A percentile compares a stretch with the other conserved stretches of the same genome.
Evolutionary conservation across 92 coral and sea anemone species (phyloP).

Genomic region (Ricordea florida): DNA sequence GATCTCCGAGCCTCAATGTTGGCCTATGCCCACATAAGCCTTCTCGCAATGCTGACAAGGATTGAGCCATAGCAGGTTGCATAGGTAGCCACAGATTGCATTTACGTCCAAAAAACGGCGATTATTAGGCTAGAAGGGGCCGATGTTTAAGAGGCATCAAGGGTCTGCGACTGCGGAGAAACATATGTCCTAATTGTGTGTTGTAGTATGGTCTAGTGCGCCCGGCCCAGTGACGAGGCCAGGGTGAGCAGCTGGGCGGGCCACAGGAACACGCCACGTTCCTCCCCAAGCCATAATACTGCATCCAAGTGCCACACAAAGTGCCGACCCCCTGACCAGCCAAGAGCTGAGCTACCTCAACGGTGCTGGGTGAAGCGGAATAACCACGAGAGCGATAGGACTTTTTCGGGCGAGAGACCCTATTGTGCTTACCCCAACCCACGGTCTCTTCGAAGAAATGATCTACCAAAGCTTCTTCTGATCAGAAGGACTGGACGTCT

Average conservation of each 20-base stretch:
- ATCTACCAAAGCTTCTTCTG: background rate
- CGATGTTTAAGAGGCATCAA: too few species aligned
- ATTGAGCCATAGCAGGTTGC: too few species aligned
- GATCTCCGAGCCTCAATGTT: too few species aligned
- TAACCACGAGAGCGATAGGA: constrained; percentile 11
- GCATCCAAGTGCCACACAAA: background rate
- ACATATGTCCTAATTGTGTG: too few species aligned
- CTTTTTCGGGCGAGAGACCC: background rate
- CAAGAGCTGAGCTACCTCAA: background rate
- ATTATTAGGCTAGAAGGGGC: too few species aligned
- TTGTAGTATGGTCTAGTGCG: too few species aligned
- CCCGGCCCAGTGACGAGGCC: background rate
- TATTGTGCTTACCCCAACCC: background rate
- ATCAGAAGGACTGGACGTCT: background rate
- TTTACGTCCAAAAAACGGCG: too few species aligned
- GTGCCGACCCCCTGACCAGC: background rate
- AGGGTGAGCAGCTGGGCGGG: background rate
- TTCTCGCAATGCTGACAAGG: too few species aligned
- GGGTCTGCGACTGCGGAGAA: too few species aligned
- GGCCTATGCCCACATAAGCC: too few species aligned
- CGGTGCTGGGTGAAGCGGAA: background rate
- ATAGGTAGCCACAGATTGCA: too few species aligned
- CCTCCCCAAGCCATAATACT: background rate
- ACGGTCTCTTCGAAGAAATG: background rate
- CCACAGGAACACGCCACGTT: background rate